Conservation (phyloP, 1,140 invertebrate species). For the Popillia japonica region DNA sequence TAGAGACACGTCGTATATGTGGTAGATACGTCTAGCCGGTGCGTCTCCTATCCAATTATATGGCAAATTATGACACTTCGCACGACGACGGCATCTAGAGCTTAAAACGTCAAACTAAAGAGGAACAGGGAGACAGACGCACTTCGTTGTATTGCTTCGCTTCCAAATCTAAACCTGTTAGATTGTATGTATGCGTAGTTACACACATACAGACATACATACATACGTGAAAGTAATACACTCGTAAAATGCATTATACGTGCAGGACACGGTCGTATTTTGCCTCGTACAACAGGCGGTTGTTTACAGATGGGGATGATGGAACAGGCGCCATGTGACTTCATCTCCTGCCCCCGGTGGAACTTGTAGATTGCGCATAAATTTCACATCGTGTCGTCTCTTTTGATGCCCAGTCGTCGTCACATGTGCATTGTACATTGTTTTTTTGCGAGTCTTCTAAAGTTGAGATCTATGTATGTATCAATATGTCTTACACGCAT, state of each 20-base stretch:
- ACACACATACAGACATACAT: too few species aligned
- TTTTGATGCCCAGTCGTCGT: constrained; percentile 14
- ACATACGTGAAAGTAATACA: background rate
- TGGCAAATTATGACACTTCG: constrained; percentile 42
- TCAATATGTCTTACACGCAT: too few species aligned
- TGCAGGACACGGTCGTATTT: too few species aligned
- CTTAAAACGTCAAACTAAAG: too few species aligned
- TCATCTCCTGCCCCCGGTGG: background rate
- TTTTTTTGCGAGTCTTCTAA: too few species aligned
- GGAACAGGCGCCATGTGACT: constrained; percentile 28
- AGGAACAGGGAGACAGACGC: too few species aligned
- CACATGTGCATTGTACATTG: constrained; percentile 19
- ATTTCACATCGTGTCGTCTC: background rate
- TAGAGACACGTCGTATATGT: too few species aligned
- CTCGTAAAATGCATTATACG: background rate
- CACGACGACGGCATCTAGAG: background rate
- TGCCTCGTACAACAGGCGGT: constrained; percentile 20
- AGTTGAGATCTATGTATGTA: too few species aligned
- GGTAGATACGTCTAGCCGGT: constrained; percentile 36
- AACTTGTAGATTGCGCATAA: background rate
- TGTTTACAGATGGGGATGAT: constrained; percentile 31
- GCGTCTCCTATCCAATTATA: constrained; percentile 42
- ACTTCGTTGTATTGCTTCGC: too few species aligned
- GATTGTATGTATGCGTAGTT: too few species aligned
- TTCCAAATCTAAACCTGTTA: too few species aligned